Percentiles rank a stretch among this genome's conserved stretches.
These are phyloP conservation scores for Lacanobia wlatinum DNA, from an alignment of 2,888 invertebrate genomes.

Conservation along the genomic window DNA sequence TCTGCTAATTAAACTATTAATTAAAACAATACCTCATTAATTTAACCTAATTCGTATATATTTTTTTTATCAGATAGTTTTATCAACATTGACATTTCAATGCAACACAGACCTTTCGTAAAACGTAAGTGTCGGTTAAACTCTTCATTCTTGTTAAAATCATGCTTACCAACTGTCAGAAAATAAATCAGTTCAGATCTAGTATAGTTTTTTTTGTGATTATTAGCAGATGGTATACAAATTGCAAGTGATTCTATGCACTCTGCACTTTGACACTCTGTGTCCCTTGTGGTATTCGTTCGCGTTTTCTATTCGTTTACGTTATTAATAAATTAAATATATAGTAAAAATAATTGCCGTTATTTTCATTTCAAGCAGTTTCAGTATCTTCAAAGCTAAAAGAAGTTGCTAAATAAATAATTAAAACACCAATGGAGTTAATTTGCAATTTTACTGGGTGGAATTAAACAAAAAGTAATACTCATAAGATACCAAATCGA, in stretches of 20 bases:
- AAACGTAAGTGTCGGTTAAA: not conserved
- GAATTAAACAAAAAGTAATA: conserved; percentile 21
- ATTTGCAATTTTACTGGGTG: not conserved
- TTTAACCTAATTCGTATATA: not conserved
- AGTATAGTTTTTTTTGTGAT: not conserved
- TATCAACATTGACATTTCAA: not conserved
- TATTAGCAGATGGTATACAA: conserved; percentile 48
- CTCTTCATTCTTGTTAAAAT: not conserved
- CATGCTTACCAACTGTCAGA: not conserved
- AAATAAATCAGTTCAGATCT: not conserved
- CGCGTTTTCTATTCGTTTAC: conserved; percentile 47
- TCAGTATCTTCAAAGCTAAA: not conserved
- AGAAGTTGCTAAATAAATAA: not conserved
- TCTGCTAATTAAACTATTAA: conserved; percentile 45
- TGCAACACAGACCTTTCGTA: not conserved
- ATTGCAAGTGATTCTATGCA: conserved; percentile 47
- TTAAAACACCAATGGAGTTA: too few relatives aligned
- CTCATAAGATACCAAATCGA: conserved; percentile 29
- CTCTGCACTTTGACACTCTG: conserved; percentile 58
- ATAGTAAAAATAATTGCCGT: not conserved
- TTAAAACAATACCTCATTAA: conserved; percentile 1
- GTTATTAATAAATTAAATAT: not conserved
- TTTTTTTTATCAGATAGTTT: not conserved
- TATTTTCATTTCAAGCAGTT: not conserved
- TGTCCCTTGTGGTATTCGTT: conserved; percentile 58